Conservation (phyloP, 2,888 invertebrate species). For the Chymomyza amoena region DNA sequence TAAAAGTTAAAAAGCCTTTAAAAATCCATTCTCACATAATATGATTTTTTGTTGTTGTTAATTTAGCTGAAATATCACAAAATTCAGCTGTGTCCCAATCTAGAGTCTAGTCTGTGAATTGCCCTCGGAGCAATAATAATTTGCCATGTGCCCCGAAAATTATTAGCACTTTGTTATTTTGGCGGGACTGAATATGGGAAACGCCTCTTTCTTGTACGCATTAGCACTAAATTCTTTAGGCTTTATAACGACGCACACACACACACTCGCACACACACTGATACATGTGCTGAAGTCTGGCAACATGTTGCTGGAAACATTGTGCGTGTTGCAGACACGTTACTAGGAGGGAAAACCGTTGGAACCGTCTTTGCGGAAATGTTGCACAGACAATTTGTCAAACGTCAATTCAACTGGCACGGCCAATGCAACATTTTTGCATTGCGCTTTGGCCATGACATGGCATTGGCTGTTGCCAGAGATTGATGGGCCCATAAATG, state of each 20-base stretch:
- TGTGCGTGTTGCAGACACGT: neutral
- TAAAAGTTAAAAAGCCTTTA: neutral
- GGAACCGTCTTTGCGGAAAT: neutral
- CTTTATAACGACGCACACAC: neutral
- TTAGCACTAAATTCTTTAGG: conserved; percentile 61
- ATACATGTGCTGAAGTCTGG: neutral
- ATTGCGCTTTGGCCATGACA: conserved; percentile 5
- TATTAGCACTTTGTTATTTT: conserved; percentile 68
- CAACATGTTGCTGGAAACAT: conserved; percentile 7
- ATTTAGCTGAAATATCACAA: neutral
- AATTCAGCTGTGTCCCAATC: neutral
- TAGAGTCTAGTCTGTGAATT: neutral
- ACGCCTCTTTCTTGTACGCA: conserved; percentile 67
- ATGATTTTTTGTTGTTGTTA: neutral
- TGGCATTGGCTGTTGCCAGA: neutral
- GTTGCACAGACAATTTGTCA: conserved; percentile 8
- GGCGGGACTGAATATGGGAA: conserved; percentile 33
- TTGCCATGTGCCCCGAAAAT: conserved; percentile 45
- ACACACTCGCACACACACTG: conserved; percentile 5
- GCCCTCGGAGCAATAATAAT: conserved; percentile 40
- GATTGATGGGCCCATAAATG: neutral
- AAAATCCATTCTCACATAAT: neutral
- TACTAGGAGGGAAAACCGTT: neutral
- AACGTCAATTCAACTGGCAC: neutral
- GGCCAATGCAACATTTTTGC: conserved; percentile 6